These are phyloP conservation scores for Plebejus melissa DNA, from an alignment of 2,888 invertebrate genomes.

Conservation along the genomic window DNA sequence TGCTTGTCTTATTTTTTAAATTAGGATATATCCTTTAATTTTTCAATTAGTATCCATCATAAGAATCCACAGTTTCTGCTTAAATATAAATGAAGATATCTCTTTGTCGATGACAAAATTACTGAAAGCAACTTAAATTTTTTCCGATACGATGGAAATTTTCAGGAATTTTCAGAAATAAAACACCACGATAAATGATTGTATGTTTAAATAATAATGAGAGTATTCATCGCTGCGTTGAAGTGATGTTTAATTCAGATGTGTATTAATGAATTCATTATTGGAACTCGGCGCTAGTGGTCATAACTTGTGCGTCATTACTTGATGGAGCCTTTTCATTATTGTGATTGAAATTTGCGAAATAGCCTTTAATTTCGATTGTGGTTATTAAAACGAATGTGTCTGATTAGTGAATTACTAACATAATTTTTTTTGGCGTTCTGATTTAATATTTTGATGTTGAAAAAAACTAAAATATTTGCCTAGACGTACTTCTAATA, in stretches of 20 bases:
- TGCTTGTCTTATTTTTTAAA: not conserved
- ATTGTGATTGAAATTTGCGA: constrained; percentile 11
- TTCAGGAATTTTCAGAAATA: constrained; percentile 5
- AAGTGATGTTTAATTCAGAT: constrained; percentile 43
- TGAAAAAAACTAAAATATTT: no score
- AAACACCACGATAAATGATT: constrained; percentile 10
- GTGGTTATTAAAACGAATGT: not conserved
- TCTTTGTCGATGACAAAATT: not conserved
- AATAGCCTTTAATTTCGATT: not conserved
- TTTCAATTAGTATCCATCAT: no score
- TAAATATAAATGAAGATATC: no score
- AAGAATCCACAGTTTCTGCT: no score
- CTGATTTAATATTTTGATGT: not conserved
- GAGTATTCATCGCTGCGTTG: constrained; percentile 38
- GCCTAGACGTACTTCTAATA: not conserved
- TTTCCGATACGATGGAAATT: not conserved
- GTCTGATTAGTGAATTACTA: not conserved
- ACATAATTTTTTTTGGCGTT: not conserved
- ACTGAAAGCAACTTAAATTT: not conserved
- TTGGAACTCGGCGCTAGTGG: constrained; percentile 30
- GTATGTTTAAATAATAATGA: constrained; percentile 30
- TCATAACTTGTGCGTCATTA: constrained; percentile 15
- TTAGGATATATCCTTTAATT: no score
- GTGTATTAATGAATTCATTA: constrained; percentile 43
- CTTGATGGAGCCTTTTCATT: constrained; percentile 4